Conservation (phyloP, 2,113 vertebrate genomes). For the Oenanthe melanoleuca region DNA sequence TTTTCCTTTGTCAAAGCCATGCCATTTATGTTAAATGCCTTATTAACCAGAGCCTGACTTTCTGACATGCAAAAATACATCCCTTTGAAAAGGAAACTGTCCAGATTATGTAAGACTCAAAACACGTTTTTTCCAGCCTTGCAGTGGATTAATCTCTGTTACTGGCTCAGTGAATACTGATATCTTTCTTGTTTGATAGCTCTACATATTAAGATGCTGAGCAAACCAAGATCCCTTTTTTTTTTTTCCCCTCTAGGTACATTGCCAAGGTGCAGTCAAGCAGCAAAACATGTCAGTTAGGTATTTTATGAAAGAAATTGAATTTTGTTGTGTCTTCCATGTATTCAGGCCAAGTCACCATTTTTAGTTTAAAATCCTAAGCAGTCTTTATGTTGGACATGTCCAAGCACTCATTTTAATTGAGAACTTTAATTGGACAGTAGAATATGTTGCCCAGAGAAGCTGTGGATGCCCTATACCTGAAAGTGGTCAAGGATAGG, state of each 20-base stretch:
- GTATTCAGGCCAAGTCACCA: background rate
- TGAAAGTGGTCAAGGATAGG: background rate
- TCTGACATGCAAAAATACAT: background rate
- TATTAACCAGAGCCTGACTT: conserved; percentile 11
- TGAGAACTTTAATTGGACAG: background rate
- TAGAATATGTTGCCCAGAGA: background rate
- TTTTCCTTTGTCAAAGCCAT: background rate
- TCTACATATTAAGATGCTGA: background rate
- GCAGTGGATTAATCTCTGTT: conserved; percentile 10
- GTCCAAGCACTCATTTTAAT: background rate
- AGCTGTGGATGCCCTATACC: background rate
- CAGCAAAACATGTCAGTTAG: background rate
- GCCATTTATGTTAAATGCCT: background rate
- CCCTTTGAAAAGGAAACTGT: background rate
- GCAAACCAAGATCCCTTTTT: background rate
- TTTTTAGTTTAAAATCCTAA: background rate
- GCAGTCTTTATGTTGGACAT: background rate
- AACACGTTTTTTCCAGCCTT: conserved; percentile 14
- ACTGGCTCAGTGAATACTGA: background rate
- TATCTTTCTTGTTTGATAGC: background rate
- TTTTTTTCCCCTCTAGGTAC: background rate
- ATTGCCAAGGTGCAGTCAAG: background rate
- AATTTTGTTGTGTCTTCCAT: background rate
- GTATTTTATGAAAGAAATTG: background rate
- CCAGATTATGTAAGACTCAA: background rate